Percentiles rank a stretch among this genome's conserved stretches.
Evolutionary conservation across 2,797 vertebrate genomes (phyloP).

Genomic region (Gymnothorax javanicus): DNA sequence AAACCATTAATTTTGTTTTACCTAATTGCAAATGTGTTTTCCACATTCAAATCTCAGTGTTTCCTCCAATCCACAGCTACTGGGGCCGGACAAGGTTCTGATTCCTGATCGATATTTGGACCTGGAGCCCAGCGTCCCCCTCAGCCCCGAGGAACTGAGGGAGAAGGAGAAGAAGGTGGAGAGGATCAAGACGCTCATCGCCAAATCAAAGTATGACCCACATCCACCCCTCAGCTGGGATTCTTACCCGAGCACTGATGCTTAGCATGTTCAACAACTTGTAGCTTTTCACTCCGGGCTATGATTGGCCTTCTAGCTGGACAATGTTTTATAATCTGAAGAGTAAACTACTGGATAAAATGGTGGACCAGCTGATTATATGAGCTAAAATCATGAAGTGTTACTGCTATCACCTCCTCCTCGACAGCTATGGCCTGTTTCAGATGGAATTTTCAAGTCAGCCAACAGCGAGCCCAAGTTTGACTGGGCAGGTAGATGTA

Average conservation of each 20-base stretch:
- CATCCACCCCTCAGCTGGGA: not conserved
- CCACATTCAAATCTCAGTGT: not conserved
- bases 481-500: not conserved
- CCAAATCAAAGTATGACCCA: conserved; percentile 87
- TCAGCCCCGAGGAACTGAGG: conserved; percentile 90
- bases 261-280: too few species aligned
- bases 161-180: conserved; percentile 96
- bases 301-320: too few species aligned
- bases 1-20: not conserved
- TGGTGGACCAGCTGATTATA: too few species aligned
- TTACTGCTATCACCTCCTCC: too few species aligned
- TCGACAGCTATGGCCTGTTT: too few species aligned
- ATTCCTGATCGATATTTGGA: conserved; percentile 89
- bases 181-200: conserved; percentile 93
- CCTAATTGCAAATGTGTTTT: not conserved
- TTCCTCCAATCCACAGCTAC: conserved; percentile 67
- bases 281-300: too few species aligned
- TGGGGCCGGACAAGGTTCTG: conserved; percentile 83
- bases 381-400: too few species aligned
- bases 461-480: not conserved
- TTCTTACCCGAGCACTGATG: too few species aligned
- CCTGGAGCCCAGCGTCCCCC: conserved; percentile 76
- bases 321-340: too few species aligned
- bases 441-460: too few species aligned
- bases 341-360: too few species aligned